phyloP scores from a whole-genome alignment of 2,797 vertebrate genomes.

The Phalloptychus januarius region DNA sequence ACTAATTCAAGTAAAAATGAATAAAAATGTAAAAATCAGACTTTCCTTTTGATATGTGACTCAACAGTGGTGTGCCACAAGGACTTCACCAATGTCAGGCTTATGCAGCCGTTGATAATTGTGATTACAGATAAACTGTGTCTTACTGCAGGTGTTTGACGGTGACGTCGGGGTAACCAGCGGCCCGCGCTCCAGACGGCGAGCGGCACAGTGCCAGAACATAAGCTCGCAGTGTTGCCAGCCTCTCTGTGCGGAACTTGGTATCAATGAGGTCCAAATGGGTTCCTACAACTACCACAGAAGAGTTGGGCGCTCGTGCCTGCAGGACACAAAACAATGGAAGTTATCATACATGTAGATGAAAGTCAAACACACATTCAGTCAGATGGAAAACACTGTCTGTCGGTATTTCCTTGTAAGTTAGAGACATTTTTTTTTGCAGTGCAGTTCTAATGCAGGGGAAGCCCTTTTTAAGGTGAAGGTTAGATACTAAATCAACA shows the following conservation, averaged over 20 bases:
- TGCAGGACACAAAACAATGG: constrained; percentile 47
- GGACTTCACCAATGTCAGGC: neutral
- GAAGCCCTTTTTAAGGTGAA: too few species aligned
- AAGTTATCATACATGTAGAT: neutral
- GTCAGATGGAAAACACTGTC: neutral
- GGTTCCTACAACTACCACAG: constrained; percentile 93
- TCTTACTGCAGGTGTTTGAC: constrained; percentile 93
- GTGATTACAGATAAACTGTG: neutral
- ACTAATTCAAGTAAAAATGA: too few species aligned
- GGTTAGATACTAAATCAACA: too few species aligned
- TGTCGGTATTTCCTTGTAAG: neutral
- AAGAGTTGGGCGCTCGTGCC: constrained; percentile 94
- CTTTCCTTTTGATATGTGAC: too few species aligned
- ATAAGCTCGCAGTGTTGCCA: constrained; percentile 92
- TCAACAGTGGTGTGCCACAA: neutral
- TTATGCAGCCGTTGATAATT: too few species aligned
- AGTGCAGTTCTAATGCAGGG: too few species aligned
- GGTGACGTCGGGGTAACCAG: constrained; percentile 93
- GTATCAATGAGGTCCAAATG: constrained; percentile 94
- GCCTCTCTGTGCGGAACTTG: constrained; percentile 91
- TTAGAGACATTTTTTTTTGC: too few species aligned
- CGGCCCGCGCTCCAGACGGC: constrained; percentile 90
- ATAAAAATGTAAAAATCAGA: too few species aligned
- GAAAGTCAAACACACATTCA: too few species aligned
- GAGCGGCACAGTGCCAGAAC: constrained; percentile 93